Conservation (phyloP, 2,113 vertebrate species). For the Delphinapterus leucas region DNA sequence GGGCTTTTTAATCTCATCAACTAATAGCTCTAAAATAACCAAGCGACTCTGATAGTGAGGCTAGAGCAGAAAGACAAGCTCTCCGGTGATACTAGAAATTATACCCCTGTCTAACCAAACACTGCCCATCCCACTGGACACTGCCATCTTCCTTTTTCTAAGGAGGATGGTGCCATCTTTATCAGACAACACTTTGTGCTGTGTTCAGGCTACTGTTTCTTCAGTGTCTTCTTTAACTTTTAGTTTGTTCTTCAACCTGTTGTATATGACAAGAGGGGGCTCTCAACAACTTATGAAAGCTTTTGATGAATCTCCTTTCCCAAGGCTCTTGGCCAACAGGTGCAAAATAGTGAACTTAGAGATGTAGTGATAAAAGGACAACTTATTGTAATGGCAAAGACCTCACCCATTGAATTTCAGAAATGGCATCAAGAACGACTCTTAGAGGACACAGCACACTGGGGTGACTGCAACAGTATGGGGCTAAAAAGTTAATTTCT, state of each 20-base stretch:
- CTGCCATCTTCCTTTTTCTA: not conserved
- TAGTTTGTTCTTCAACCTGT: not conserved
- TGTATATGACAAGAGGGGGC: not conserved
- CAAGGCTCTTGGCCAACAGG: not conserved
- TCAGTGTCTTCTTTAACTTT: not conserved
- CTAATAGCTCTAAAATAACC: not conserved
- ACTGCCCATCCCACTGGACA: not conserved
- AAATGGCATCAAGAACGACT: not conserved
- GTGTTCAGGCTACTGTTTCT: not conserved
- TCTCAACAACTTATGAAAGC: not conserved
- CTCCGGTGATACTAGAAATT: not conserved
- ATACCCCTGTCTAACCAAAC: not conserved
- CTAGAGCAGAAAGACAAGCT: not conserved
- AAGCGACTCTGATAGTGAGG: not conserved
- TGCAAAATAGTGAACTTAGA: not conserved
- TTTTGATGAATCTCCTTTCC: not conserved
- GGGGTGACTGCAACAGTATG: not conserved
- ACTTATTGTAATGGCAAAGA: not conserved
- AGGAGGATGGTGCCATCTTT: not conserved
- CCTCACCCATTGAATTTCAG: not conserved
- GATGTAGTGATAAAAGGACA: not conserved
- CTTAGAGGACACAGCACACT: not conserved
- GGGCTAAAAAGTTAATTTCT: constrained; percentile 35
- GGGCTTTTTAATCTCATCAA: not conserved
- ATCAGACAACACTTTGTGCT: not conserved